Evolutionary conservation across 2,888 invertebrate species (phyloP), one percentile per base, ranked within the genome.

Genomic region (Caenorhabditis sp.): DNA sequence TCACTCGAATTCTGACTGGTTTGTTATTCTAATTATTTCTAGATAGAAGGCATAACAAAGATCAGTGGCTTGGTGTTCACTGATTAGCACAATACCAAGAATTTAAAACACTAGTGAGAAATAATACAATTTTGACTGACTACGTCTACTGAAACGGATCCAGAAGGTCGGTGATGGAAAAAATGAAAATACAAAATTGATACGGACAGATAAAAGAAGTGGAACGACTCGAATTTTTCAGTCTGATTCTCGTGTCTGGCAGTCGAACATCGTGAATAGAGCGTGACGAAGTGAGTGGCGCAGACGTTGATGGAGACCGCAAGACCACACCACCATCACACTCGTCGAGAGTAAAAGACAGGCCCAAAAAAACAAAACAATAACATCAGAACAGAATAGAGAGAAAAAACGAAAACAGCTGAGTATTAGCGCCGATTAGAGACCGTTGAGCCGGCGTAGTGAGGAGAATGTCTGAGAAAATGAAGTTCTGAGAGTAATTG

Each of bases 311-410:
- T 26, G 55, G 32, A 47, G 26, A 61, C 61, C 61, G 61, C 61
- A 28, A 61, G 44, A 61, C 47, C 61, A 58, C 18, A 61, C 47
- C 61, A 58, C 18, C 58, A 18, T 26, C 18, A 40, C 26, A 24
- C 22, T 47, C 47, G 47, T 22, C 28, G 37, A 69, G 51, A 53
- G 37, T 26, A 22, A 60, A 26, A 69, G 58, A 69, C 55, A 62
- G n/a, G 55, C 28, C 44, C 18, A 2, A 47, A 70, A 72, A 72
- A 72, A 65, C 64, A 72, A 72, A 72, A 72, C 64, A 72, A 72
- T 71, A 71, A 71, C 71, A 71, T 71, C 53, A 71, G 71, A 47
- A 69, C 40, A 40, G 40, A 40, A 40, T 13, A 40, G 40, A 55
- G 35, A 40, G 40, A 55, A 50, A 40, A 37, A 40, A 56, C 37